phyloP scores from a whole-genome alignment of 2,797 vertebrate species.

The Natrix natrix region DNA sequence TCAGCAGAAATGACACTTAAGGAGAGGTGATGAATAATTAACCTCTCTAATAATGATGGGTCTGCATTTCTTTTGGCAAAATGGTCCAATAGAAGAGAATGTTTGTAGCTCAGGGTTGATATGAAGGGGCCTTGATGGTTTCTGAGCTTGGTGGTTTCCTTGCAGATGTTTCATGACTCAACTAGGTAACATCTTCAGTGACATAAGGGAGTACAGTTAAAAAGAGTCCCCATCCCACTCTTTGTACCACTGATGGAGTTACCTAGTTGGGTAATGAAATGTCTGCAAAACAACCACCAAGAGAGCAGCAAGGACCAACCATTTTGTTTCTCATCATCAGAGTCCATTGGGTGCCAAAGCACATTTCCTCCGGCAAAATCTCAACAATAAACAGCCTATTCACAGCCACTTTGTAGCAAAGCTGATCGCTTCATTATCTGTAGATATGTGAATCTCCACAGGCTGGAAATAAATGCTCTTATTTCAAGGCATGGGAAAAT shows the following conservation, averaged over 20 bases:
- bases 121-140: not conserved
- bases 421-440: conserved; percentile 26
- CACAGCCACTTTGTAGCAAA: conserved; percentile 43
- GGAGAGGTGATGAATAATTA: not conserved
- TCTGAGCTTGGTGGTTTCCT: not conserved
- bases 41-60: not conserved
- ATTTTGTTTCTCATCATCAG: conserved; percentile 25
- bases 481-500: conserved; percentile 1
- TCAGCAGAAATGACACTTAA: not conserved
- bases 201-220: not conserved
- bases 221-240: not conserved
- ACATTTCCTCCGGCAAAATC: conserved; percentile 41
- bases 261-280: not conserved
- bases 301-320: not conserved
- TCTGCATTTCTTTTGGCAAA: conserved; percentile 21
- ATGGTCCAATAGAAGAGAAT: not conserved
- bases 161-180: not conserved
- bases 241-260: too few species aligned
- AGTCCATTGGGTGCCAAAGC: conserved; percentile 27
- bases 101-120: not conserved
- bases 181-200: not conserved
- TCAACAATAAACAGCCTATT: conserved; percentile 29
- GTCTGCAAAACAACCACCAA: not conserved
- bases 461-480: conserved; percentile 5
- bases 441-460: conserved; percentile 46